A percentile compares a stretch with the other conserved stretches of the same genome.
Conservation (phyloP, 2,888 invertebrate species). For the Lasioglossum lativentre region DNA sequence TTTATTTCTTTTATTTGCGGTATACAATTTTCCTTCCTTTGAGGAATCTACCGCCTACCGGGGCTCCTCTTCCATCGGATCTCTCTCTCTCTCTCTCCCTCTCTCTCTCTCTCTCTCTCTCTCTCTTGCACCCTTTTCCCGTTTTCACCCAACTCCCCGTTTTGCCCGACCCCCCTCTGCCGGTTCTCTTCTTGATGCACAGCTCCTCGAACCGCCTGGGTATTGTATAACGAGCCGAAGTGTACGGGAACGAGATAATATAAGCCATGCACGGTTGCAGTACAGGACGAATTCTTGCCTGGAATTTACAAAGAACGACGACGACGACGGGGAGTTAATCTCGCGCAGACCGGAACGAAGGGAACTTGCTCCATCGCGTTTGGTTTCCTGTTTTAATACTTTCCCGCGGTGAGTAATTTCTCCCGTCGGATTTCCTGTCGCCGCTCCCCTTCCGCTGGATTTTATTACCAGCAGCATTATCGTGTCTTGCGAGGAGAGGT, state of each 20-base stretch:
- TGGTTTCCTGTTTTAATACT: conserved; percentile 36
- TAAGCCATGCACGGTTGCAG: conserved; percentile 47
- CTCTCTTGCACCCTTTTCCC: neutral
- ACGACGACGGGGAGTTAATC: conserved; percentile 66
- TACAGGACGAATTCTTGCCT: conserved; percentile 55
- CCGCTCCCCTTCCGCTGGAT: neutral
- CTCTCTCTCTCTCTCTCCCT: too few relatives aligned
- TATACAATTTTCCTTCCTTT: conserved; percentile 68
- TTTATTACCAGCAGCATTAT: neutral
- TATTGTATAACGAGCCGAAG: conserved; percentile 62
- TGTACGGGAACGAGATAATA: conserved; percentile 54
- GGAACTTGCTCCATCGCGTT: conserved; percentile 40
- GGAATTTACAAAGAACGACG: conserved; percentile 69
- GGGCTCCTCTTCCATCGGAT: neutral
- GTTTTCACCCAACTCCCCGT: neutral
- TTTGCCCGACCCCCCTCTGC: neutral
- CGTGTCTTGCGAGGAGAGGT: neutral
- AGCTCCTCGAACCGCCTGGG: conserved; percentile 39
- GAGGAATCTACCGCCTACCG: conserved; percentile 50
- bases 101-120: neutral
- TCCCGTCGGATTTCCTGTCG: conserved; percentile 3
- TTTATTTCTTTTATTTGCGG: conserved; percentile 56
- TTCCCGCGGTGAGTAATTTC: conserved; percentile 20
- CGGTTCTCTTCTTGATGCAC: neutral
- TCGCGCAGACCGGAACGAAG: conserved; percentile 61